These are phyloP conservation scores for Labia minor DNA, from an alignment of 2,888 invertebrate species.

Conservation along the genomic window DNA sequence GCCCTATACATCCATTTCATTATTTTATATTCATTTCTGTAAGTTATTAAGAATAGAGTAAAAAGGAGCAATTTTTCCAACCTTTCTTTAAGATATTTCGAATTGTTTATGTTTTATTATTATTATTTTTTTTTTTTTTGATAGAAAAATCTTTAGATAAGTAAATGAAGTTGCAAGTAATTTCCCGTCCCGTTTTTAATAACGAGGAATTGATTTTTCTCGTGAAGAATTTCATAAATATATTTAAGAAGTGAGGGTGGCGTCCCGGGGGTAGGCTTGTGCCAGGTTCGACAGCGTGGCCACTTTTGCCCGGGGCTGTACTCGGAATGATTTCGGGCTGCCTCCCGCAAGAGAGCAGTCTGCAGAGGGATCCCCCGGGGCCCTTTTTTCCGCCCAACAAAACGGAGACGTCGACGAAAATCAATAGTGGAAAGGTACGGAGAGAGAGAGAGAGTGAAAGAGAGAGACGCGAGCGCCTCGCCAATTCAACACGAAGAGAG, in stretches of 20 bases:
- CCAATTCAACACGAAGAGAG: too few species aligned
- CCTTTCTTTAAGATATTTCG: too few species aligned
- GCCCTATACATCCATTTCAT: too few species aligned
- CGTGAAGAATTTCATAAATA: neutral
- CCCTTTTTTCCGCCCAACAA: conserved; percentile 14
- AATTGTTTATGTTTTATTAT: too few species aligned
- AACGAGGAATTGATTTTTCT: conserved; percentile 13
- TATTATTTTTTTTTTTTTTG: too few species aligned
- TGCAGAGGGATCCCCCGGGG: neutral
- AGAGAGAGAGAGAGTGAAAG: conserved; percentile 13
- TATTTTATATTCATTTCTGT: too few species aligned
- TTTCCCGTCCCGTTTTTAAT: neutral
- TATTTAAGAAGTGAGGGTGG: neutral
- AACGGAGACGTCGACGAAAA: conserved; percentile 4
- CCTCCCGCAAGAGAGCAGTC: conserved; percentile 8
- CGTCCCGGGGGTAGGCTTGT: neutral
- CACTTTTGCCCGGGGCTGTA: conserved; percentile 7
- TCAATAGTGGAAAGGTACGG: conserved; percentile 14
- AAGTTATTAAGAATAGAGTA: too few species aligned
- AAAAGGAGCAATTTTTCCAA: too few species aligned
- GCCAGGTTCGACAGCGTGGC: neutral
- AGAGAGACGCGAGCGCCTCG: neutral
- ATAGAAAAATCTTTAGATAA: too few species aligned
- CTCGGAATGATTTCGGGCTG: conserved; percentile 2
- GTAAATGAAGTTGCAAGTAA: too few species aligned